Evolutionary conservation across 2,797 vertebrate genomes (phyloP).

Genomic region (Anisognathus igniventris): DNA sequence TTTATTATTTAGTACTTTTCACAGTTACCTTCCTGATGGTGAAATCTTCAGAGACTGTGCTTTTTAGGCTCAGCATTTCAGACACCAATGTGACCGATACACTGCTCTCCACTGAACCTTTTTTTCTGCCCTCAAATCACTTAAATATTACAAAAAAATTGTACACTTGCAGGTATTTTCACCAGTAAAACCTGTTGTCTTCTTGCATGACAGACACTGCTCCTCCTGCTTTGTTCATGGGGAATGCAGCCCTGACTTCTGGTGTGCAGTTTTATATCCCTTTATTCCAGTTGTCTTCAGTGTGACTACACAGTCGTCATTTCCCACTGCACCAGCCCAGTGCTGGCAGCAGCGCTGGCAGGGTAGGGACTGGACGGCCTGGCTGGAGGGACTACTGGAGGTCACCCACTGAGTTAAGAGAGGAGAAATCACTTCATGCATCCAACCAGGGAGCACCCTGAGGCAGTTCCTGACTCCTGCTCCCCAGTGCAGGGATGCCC

Average conservation of each 20-base stretch:
- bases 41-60: not conserved
- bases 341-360: rapidly evolving
- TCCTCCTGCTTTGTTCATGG: not conserved
- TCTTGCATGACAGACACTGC: not conserved
- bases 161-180: not conserved
- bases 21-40: not conserved
- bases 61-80: not conserved
- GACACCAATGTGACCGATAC: not conserved
- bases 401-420: not conserved
- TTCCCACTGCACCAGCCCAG: not conserved
- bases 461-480: not conserved
- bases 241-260: not conserved
- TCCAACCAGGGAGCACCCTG: not conserved
- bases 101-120: not conserved
- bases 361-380: not conserved
- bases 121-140: not conserved
- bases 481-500: not conserved
- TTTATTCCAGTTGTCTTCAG: not conserved
- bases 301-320: not conserved
- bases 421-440: not conserved
- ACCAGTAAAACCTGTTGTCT: not conserved
- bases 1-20: slow-evolving; percentile 62
- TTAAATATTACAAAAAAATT: not conserved
- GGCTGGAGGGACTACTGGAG: not conserved
- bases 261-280: not conserved